phyloP scores from a whole-genome alignment of 2,888 invertebrate genomes.

The Ypsolopha scabrella region DNA sequence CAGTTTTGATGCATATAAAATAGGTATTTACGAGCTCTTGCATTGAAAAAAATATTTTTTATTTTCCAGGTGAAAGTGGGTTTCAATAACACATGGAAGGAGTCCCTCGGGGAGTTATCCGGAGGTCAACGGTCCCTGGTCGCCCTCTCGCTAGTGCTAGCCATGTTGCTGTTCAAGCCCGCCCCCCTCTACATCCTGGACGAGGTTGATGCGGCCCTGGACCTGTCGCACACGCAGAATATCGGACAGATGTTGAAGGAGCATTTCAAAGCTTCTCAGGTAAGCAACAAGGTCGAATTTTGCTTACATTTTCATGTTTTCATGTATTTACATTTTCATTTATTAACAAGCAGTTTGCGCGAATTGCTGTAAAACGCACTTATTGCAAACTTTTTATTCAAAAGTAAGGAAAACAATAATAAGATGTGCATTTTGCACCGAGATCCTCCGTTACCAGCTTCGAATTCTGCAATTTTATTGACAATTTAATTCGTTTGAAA shows the following conservation, averaged over 20 bases:
- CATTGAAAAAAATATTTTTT: not conserved
- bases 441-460: too few relatives aligned
- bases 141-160: constrained; percentile 94
- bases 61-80: constrained; percentile 72
- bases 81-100: constrained; percentile 96
- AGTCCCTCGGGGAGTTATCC: constrained; percentile 93
- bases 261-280: constrained; percentile 91
- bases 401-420: too few relatives aligned
- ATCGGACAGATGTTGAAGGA: constrained; percentile 94
- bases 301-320: too few relatives aligned
- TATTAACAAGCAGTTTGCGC: too few relatives aligned
- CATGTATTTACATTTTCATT: too few relatives aligned
- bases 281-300: constrained; percentile 23
- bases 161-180: constrained; percentile 96
- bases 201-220: constrained; percentile 98
- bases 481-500: too few relatives aligned
- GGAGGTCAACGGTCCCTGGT: constrained; percentile 97
- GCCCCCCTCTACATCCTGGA: constrained; percentile 99
- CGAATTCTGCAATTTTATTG: too few relatives aligned
- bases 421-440: too few relatives aligned
- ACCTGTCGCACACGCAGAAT: constrained; percentile 98
- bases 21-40: too few relatives aligned
- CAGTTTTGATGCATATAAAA: too few relatives aligned
- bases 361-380: too few relatives aligned
- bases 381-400: too few relatives aligned